Evolutionary conservation across 1,140 invertebrate genomes (phyloP).

Genomic region (Dendrolimus punctatus): DNA sequence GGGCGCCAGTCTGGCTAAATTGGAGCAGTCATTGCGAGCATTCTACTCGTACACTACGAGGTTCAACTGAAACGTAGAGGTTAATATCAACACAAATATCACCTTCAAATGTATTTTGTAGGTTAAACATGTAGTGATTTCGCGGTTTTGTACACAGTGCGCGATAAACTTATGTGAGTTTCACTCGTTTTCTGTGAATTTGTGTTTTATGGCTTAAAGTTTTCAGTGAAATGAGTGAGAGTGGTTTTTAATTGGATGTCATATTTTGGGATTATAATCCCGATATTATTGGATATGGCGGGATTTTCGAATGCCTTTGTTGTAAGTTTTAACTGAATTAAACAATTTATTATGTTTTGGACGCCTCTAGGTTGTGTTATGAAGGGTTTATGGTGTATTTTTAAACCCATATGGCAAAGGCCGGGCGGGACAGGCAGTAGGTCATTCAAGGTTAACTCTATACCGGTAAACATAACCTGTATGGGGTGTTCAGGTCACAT

Average conservation of each 20-base stretch:
- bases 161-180: slow-evolving; percentile 37
- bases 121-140: slow-evolving; percentile 67
- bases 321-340: slow-evolving; percentile 23
- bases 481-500: slow-evolving; percentile 48
- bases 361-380: neutral
- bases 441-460: slow-evolving; percentile 65
- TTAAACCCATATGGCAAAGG: slow-evolving; percentile 5
- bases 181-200: slow-evolving; percentile 10
- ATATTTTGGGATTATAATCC: slow-evolving; percentile 13
- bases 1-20: slow-evolving; percentile 40
- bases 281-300: slow-evolving; percentile 32
- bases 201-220: slow-evolving; percentile 2
- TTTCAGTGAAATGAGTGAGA: too few species aligned
- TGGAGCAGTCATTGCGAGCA: slow-evolving; percentile 17
- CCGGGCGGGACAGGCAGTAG: slow-evolving; percentile 22
- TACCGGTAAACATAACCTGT: slow-evolving; percentile 61
- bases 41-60: slow-evolving; percentile 15
- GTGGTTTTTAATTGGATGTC: slow-evolving; percentile 3
- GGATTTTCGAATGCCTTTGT: slow-evolving; percentile 38
- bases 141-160: slow-evolving; percentile 56
- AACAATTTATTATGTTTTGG: neutral
- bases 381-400: slow-evolving; percentile 1
- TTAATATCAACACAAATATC: slow-evolving; percentile 71
- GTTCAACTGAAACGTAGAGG: slow-evolving; percentile 20
- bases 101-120: slow-evolving; percentile 71